phyloP scores from a whole-genome alignment of 2,113 vertebrate species.

The Rhinoptilus africanus region DNA sequence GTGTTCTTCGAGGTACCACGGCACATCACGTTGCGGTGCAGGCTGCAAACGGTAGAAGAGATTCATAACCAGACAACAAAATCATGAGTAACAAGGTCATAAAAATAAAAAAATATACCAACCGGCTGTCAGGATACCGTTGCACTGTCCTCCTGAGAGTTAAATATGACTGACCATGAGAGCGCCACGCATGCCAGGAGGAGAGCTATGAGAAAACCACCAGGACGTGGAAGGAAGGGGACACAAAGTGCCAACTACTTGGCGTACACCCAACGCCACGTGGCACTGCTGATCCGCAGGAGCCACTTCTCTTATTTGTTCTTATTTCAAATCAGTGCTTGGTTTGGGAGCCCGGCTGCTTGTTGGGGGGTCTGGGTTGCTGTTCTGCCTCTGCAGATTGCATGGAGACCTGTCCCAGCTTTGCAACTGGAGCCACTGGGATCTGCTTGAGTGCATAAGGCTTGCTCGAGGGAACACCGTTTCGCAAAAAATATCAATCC shows the following conservation, averaged over 20 bases:
- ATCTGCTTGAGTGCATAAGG: not conserved
- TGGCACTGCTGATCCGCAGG: not conserved
- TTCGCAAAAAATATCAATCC: not conserved
- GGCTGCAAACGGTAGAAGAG: slow-evolving; percentile 28
- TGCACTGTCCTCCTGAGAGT: slow-evolving; percentile 53
- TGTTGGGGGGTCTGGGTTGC: not conserved
- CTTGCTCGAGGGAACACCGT: fast-evolving
- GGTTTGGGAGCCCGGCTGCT: not conserved
- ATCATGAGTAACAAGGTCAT: not conserved
- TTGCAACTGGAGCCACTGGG: not conserved
- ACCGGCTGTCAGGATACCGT: slow-evolving; percentile 48
- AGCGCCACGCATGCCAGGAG: slow-evolving; percentile 19
- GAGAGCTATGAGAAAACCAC: not conserved
- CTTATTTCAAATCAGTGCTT: not conserved
- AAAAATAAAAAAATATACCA: slow-evolving; percentile 56
- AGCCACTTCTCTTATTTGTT: not conserved
- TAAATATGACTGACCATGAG: slow-evolving; percentile 70
- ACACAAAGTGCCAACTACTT: not conserved
- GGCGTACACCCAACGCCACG: fast-evolving
- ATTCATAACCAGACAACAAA: not conserved
- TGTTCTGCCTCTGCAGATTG: not conserved
- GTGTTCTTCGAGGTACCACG: not conserved
- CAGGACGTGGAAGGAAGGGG: slow-evolving; percentile 61
- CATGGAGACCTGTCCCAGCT: not conserved
- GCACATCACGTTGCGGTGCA: not conserved